A percentile compares a stretch with the other conserved stretches of the same genome.
These are phyloP conservation scores for Enteromius argenteus DNA, from an alignment of 2,797 vertebrate genomes.

Conservation along the genomic window DNA sequence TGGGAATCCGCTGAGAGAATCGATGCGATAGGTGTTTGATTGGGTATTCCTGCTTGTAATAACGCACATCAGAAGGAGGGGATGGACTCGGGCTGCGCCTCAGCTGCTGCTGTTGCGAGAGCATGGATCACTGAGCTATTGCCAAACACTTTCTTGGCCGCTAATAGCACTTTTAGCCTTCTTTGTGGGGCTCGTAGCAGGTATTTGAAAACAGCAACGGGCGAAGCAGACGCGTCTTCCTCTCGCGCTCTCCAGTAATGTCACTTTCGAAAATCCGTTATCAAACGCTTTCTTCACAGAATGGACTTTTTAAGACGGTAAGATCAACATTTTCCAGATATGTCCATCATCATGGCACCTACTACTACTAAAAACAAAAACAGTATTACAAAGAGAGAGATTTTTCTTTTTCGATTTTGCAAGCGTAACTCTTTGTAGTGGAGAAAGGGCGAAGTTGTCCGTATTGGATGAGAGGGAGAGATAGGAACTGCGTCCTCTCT, in stretches of 20 bases:
- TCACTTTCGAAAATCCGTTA: constrained; percentile 68
- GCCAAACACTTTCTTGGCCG: constrained; percentile 82
- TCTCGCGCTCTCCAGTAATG: constrained; percentile 65
- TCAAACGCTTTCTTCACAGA: constrained; percentile 71
- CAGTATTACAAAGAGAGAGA: constrained; percentile 62
- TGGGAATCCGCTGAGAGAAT: constrained; percentile 81
- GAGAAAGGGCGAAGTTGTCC: constrained; percentile 70
- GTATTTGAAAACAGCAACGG: constrained; percentile 78
- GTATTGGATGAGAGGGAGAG: constrained; percentile 69
- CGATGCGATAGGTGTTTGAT: constrained; percentile 95
- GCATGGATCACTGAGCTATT: constrained; percentile 77
- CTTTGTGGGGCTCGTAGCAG: constrained; percentile 75
- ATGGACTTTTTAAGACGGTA: constrained; percentile 76
- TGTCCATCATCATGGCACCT: constrained; percentile 72
- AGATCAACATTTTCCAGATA: constrained; percentile 75
- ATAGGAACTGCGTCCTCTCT: constrained; percentile 71
- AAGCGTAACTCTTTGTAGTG: constrained; percentile 31
- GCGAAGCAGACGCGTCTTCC: constrained; percentile 74
- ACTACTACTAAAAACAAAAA: constrained; percentile 64
- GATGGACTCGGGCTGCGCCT: constrained; percentile 77
- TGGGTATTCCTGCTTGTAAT: constrained; percentile 91
- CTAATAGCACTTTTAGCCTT: constrained; percentile 73
- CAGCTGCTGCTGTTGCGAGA: constrained; percentile 74
- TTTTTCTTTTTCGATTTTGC: constrained; percentile 17
- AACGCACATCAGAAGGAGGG: constrained; percentile 84